A percentile compares a stretch with the other conserved stretches of the same genome.
Evolutionary conservation across 2,113 vertebrate genomes (phyloP).

Genomic region (Otolemur garnettii): DNA sequence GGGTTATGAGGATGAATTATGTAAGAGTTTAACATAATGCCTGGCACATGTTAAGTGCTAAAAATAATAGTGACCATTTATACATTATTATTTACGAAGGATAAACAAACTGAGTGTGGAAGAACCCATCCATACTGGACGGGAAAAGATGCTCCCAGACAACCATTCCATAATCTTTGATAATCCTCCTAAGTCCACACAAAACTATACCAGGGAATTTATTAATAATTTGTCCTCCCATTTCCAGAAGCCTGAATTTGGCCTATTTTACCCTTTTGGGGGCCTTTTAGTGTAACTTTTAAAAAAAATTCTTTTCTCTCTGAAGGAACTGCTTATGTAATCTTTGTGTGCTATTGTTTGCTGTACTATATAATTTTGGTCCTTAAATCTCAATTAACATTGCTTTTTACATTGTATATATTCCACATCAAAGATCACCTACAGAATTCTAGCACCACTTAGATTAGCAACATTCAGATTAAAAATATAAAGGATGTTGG

Average conservation of each 20-base stretch:
- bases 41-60: background rate
- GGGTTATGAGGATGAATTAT: background rate
- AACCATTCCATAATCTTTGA: background rate
- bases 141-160: background rate
- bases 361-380: background rate
- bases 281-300: background rate
- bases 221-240: background rate
- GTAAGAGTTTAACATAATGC: background rate
- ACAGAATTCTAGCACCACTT: constrained; percentile 6
- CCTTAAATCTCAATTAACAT: background rate
- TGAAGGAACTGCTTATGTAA: background rate
- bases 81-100: background rate
- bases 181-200: background rate
- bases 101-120: background rate
- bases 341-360: background rate
- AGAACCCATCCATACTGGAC: background rate
- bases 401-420: constrained; percentile 2
- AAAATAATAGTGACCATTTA: constrained; percentile 11
- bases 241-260: constrained; percentile 29
- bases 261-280: background rate
- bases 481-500: background rate
- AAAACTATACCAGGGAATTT: background rate
- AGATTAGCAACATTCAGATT: background rate
- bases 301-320: too few relatives aligned
- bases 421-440: background rate